A percentile compares a stretch with the other conserved stretches of the same genome.
These are phyloP conservation scores for Zaprionus nigranus DNA, from an alignment of 1,140 invertebrate species.

Conservation along the genomic window DNA sequence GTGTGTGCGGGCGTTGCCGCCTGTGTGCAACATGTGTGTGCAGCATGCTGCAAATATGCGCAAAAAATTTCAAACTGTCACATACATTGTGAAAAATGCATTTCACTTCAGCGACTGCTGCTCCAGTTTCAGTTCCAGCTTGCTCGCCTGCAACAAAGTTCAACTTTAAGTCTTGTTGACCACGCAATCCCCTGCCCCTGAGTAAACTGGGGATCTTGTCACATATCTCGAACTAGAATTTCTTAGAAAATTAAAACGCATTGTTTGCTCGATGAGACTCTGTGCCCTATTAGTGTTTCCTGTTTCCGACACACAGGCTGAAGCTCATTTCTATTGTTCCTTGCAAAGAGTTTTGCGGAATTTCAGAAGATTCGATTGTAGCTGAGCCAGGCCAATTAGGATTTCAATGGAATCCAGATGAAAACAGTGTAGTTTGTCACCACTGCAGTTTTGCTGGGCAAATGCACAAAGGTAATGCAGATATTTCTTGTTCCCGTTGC, in stretches of 20 bases:
- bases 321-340: not conserved
- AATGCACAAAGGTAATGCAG: not conserved
- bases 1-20: constrained; percentile 21
- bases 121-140: not conserved
- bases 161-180: not conserved
- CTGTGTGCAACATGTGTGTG: constrained; percentile 66
- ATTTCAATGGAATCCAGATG: not conserved
- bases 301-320: not conserved
- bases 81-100: constrained; percentile 63
- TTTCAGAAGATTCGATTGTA: not conserved
- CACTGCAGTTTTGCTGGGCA: not conserved
- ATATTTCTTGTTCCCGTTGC: not conserved
- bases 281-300: not conserved
- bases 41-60: constrained; percentile 55
- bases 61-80: constrained; percentile 58
- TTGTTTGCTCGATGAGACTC: not conserved
- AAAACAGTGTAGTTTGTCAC: not conserved
- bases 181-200: too few species aligned
- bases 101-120: constrained; percentile 62
- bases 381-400: not conserved
- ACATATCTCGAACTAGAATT: not conserved
- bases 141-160: not conserved
- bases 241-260: constrained; percentile 8
- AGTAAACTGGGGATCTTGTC: not conserved
- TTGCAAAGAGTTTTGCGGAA: not conserved